Conservation (phyloP, 2,888 invertebrate species). For the Lymantria dispar region DNA sequence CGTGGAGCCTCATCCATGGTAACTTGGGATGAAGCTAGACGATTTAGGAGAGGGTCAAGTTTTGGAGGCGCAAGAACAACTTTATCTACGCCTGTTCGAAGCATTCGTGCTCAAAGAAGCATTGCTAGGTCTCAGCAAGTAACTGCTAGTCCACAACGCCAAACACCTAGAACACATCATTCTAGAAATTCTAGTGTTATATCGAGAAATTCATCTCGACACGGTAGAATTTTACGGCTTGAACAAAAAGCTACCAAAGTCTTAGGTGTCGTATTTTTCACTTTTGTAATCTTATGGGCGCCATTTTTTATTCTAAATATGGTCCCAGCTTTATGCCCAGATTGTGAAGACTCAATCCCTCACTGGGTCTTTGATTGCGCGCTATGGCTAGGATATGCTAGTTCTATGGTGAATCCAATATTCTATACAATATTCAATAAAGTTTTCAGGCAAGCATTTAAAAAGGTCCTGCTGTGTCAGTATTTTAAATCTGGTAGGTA, state of each 20-base stretch:
- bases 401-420: slow-evolving; percentile 97
- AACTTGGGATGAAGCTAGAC: slow-evolving; percentile 87
- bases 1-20: slow-evolving; percentile 89
- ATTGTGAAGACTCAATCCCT: slow-evolving; percentile 89
- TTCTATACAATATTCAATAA: slow-evolving; percentile 98
- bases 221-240: slow-evolving; percentile 91
- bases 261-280: slow-evolving; percentile 96
- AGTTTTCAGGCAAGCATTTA: slow-evolving; percentile 95
- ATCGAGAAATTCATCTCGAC: slow-evolving; percentile 90
- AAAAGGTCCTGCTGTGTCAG: slow-evolving; percentile 91
- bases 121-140: slow-evolving; percentile 59
- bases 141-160: slow-evolving; percentile 65
- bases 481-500: slow-evolving; percentile 82
- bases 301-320: slow-evolving; percentile 96
- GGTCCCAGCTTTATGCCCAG: slow-evolving; percentile 90
- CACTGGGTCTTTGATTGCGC: slow-evolving; percentile 93
- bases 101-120: slow-evolving; percentile 62
- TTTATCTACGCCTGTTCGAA: slow-evolving; percentile 78
- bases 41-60: slow-evolving; percentile 86
- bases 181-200: slow-evolving; percentile 91
- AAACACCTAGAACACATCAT: slow-evolving; percentile 86
- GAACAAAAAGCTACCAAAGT: slow-evolving; percentile 99
- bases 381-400: slow-evolving; percentile 96
- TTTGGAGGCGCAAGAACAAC: slow-evolving; percentile 86
- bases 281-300: slow-evolving; percentile 97